These are phyloP conservation scores for Siniperca chuatsi DNA, from an alignment of 2,113 vertebrate species.

Conservation along the genomic window DNA sequence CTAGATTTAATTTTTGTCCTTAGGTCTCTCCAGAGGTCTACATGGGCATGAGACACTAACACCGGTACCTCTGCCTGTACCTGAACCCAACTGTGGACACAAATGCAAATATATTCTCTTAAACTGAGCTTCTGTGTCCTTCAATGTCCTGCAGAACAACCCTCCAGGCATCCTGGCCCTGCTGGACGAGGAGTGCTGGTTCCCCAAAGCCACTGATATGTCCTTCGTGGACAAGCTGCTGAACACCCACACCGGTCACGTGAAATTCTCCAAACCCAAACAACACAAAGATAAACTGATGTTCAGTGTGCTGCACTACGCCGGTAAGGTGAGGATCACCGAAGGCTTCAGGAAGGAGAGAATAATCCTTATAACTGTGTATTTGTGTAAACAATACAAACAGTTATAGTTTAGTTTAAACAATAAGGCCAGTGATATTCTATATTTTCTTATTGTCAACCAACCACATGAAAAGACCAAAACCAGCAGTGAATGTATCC, in stretches of 20 bases:
- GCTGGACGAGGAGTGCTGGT: slow-evolving; percentile 98
- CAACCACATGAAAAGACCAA: no score
- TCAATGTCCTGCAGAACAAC: slow-evolving; percentile 87
- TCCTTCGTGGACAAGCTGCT: slow-evolving; percentile 95
- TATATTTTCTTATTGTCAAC: background rate
- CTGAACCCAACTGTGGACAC: no score
- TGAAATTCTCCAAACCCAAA: slow-evolving; percentile 95
- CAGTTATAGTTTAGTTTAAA: background rate
- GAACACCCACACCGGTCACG: slow-evolving; percentile 89
- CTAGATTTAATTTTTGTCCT: no score
- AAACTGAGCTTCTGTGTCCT: background rate
- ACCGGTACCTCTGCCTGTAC: no score
- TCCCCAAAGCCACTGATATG: slow-evolving; percentile 95
- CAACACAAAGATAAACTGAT: slow-evolving; percentile 94
- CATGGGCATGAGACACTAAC: no score
- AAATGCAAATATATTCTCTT: background rate
- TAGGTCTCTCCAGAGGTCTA: no score
- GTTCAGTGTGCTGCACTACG: slow-evolving; percentile 94
- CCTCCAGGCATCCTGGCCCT: slow-evolving; percentile 95
- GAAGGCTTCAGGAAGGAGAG: background rate
- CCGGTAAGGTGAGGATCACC: slow-evolving; percentile 88
- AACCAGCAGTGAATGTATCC: no score
- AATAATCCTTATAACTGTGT: no score
- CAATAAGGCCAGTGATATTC: background rate
- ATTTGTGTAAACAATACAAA: background rate